phyloP scores from a whole-genome alignment of 2,113 vertebrate genomes.

The Sebastes fasciatus region DNA sequence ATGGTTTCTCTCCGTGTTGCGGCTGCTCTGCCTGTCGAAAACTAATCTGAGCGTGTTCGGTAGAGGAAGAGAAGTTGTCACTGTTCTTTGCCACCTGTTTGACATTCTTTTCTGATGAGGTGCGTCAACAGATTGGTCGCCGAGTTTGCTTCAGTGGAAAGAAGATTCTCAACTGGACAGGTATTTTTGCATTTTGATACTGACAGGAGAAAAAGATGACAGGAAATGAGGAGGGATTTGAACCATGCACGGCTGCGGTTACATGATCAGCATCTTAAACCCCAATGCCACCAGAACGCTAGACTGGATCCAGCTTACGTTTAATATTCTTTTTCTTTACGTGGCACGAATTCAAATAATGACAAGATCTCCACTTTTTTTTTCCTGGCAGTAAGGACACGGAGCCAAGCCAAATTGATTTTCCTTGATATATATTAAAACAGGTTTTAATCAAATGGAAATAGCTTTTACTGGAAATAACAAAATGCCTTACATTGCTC shows the following conservation, averaged over 20 bases:
- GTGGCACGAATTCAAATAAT: conserved; percentile 3
- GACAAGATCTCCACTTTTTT: background rate
- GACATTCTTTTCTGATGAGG: conserved; percentile 12
- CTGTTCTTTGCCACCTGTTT: background rate
- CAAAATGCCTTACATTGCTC: background rate
- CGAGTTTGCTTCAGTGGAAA: background rate
- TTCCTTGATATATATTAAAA: conserved; percentile 1
- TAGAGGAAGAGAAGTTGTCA: background rate
- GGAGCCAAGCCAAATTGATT: background rate
- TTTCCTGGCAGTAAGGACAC: background rate
- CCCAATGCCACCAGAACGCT: background rate
- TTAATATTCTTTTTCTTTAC: background rate
- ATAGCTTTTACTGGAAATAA: background rate
- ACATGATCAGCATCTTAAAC: conserved; percentile 3
- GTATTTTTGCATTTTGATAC: background rate
- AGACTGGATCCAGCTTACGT: background rate
- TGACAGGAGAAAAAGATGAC: background rate
- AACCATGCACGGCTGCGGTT: background rate
- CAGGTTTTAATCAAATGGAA: conserved; percentile 8
- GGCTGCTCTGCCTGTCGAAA: conserved; percentile 38
- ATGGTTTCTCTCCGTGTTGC: conserved; percentile 28
- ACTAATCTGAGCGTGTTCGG: conserved; percentile 21
- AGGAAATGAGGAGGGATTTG: background rate
- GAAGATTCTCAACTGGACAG: background rate
- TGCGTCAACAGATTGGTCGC: background rate